Base-by-base conservation (phyloP, 2,888 invertebrate genomes). In the Thecophora atra region DNA sequence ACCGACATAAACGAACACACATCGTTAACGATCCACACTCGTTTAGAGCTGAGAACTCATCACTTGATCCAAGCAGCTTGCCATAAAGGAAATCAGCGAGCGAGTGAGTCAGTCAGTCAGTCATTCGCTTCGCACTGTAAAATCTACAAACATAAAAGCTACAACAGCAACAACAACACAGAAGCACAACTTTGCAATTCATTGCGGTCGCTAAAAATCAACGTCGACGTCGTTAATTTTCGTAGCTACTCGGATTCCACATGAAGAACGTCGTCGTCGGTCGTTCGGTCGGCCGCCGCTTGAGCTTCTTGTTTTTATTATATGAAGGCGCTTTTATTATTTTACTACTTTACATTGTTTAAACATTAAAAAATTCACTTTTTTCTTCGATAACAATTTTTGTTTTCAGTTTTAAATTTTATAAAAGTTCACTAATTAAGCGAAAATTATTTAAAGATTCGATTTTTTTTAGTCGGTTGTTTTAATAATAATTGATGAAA, bases 41-140 rank as follows among this genome's bases (percentile, higher is more conserved):
- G 21, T 24, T n/a, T 54, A 17, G n/a, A n/a, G n/a, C n/a, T n/a
- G n/a, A n/a, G n/a, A 44, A 52, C 67, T 19, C 67, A 67, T n/a
- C n/a, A 30, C 19, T 3, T 19, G 13, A 54, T n/a, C 8, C 47
- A 51, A 65, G n/a, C 28, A 51, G 28, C 30, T 11, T 37, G 62
- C 62, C 51, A 51, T 28, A 52, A 51, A 44, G 67, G 28, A 69
- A 69, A 28, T n/a, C 21, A 54, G 8, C 54, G 7, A 5, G 21
- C 3, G 5, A 21, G 24, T 44, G 28, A 51, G 47, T 15, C 15
- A 26, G 52, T 51, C 19, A 28, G 17, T 21, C 42, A 21, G 47
- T 30, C 52, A 42, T 21, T 63, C 21, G 2, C 54, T 21, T 0
- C 19, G 21, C 19, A 54, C 19, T 37, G 24, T 30, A 62, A 62